These are phyloP conservation scores for Zosterops hypoxanthus DNA, from an alignment of 2,113 vertebrate species.

Conservation along the genomic window DNA sequence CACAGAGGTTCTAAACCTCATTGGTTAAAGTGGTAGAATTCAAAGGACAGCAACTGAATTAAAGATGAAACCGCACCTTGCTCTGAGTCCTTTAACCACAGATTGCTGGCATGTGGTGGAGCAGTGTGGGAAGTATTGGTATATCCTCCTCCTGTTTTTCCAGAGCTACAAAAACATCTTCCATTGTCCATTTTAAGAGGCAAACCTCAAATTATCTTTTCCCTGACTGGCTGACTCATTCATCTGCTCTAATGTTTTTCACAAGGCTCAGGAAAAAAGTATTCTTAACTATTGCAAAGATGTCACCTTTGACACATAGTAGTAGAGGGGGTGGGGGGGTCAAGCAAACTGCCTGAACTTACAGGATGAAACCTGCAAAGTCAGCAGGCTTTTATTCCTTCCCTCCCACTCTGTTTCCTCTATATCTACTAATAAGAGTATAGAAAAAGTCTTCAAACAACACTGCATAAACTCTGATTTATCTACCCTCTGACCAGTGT, in stretches of 20 bases:
- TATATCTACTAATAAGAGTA: background rate
- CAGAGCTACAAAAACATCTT: background rate
- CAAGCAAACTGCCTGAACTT: background rate
- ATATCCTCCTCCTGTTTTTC: background rate
- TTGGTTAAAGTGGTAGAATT: background rate
- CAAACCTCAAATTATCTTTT: background rate
- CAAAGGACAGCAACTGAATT: background rate
- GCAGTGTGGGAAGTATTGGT: background rate
- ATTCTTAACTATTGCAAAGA: background rate
- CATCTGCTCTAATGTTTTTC: background rate
- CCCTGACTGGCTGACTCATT: background rate
- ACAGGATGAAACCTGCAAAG: background rate
- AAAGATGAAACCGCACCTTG: background rate
- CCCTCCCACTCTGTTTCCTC: background rate
- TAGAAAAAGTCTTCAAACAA: conserved; percentile 10
- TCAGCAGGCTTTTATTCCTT: conserved; percentile 1
- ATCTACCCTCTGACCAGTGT: background rate
- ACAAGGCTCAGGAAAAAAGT: background rate
- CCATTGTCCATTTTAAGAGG: background rate
- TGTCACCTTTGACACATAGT: background rate
- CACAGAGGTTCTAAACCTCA: background rate
- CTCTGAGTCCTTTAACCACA: background rate
- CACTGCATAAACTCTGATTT: conserved; percentile 14
- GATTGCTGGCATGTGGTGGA: background rate
- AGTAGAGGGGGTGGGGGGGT: background rate